Conservation (phyloP, 2,888 invertebrate genomes). For the Ophonus ardosiacus region DNA sequence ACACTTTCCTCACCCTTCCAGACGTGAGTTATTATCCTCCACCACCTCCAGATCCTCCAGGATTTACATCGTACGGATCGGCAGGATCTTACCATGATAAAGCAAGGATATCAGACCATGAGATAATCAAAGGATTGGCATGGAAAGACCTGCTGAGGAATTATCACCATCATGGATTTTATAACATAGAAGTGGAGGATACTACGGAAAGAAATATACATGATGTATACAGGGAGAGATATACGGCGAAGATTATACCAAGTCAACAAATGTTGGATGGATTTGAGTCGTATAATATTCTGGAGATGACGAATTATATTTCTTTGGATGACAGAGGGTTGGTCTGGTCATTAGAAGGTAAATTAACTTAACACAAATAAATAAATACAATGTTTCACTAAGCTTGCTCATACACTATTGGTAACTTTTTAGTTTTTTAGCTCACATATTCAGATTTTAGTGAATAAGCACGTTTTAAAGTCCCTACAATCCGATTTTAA, state of each 20-base stretch:
- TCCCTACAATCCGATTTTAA: no score
- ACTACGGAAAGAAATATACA: background rate
- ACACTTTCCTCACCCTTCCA: background rate
- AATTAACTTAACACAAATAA: background rate
- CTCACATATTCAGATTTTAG: no score
- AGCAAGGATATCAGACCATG: background rate
- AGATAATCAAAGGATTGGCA: background rate
- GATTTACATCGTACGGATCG: background rate
- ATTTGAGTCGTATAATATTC: background rate
- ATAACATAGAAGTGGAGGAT: background rate
- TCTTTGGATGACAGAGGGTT: background rate
- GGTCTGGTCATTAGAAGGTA: background rate
- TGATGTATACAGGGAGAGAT: constrained; percentile 20
- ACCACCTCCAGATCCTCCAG: background rate
- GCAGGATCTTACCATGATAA: constrained; percentile 2
- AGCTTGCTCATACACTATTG: no score
- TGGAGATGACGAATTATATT: constrained; percentile 33
- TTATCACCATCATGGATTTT: background rate
- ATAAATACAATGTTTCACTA: no score
- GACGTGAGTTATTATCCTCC: background rate
- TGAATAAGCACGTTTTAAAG: no score
- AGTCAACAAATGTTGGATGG: background rate
- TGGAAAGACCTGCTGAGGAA: background rate
- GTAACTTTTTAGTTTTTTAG: no score
- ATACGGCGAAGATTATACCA: constrained; percentile 14